These are phyloP conservation scores for Jordanella pulchra DNA, from an alignment of 2,797 vertebrate genomes.

Conservation along the genomic window DNA sequence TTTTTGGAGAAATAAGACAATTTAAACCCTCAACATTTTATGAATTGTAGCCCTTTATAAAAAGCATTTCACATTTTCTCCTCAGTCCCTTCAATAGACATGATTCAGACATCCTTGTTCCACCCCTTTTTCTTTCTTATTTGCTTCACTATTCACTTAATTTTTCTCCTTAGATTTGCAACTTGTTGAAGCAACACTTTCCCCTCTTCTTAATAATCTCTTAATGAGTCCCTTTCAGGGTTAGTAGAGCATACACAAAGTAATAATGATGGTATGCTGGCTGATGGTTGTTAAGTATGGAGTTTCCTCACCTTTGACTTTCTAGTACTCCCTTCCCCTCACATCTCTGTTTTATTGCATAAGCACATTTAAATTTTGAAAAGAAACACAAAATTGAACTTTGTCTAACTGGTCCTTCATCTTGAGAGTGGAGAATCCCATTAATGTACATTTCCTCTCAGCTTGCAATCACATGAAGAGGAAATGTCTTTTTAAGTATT, in stretches of 20 bases:
- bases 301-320: slow-evolving; percentile 43
- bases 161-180: slow-evolving; percentile 33
- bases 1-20: slow-evolving; percentile 19
- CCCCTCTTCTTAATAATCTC: slow-evolving; percentile 44
- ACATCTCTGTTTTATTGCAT: slow-evolving; percentile 24
- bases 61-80: neutral
- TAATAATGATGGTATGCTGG: slow-evolving; percentile 39
- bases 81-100: slow-evolving; percentile 5
- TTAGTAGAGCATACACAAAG: slow-evolving; percentile 26
- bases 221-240: slow-evolving; percentile 42
- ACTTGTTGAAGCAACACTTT: slow-evolving; percentile 35
- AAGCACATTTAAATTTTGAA: slow-evolving; percentile 53
- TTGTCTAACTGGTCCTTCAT: slow-evolving; percentile 50
- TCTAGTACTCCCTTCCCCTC: slow-evolving; percentile 29
- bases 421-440: slow-evolving; percentile 40
- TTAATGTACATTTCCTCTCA: slow-evolving; percentile 41
- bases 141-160: slow-evolving; percentile 16
- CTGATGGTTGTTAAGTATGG: slow-evolving; percentile 31
- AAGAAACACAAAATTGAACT: slow-evolving; percentile 42
- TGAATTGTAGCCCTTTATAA: slow-evolving; percentile 8
- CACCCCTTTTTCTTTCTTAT: neutral
- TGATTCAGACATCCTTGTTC: slow-evolving; percentile 16
- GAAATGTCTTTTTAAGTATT: slow-evolving; percentile 47
- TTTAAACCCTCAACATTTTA: neutral
- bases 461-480: slow-evolving; percentile 57